Evolutionary conservation across 2,888 invertebrate species (phyloP).

Genomic region (Synergus japonicus): DNA sequence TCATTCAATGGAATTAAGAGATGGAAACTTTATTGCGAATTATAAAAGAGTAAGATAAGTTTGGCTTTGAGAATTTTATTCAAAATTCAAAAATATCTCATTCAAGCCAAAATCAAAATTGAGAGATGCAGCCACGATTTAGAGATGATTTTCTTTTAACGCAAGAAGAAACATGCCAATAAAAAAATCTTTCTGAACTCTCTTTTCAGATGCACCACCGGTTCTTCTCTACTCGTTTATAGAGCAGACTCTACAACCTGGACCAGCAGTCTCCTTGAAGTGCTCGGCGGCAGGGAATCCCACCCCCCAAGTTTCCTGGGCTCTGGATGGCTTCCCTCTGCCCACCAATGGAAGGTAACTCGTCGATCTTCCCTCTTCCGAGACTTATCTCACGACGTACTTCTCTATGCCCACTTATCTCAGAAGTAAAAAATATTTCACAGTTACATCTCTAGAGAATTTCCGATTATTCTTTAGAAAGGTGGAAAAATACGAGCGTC

Average conservation of each 20-base stretch:
- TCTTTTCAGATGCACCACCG: slow-evolving; percentile 85
- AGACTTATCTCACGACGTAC: slow-evolving; percentile 24
- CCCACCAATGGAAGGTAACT: slow-evolving; percentile 80
- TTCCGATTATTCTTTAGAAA: slow-evolving; percentile 45
- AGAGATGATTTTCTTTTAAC: not conserved
- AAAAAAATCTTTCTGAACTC: slow-evolving; percentile 21
- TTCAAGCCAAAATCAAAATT: not conserved
- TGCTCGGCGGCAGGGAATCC: slow-evolving; percentile 89
- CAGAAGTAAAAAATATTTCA: slow-evolving; percentile 22
- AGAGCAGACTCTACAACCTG: slow-evolving; percentile 88
- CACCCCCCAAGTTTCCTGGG: slow-evolving; percentile 87
- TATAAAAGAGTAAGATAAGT: not conserved
- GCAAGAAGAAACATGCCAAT: slow-evolving; percentile 16
- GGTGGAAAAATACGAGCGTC: slow-evolving; percentile 46
- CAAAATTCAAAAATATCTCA: not conserved
- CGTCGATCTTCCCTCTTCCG: slow-evolving; percentile 7
- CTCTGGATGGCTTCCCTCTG: slow-evolving; percentile 85
- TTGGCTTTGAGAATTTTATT: not conserved
- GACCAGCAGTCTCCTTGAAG: slow-evolving; percentile 87
- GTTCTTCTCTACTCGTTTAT: slow-evolving; percentile 87
- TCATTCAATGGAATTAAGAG: not conserved
- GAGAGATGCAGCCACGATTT: not conserved
- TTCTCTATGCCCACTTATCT: not conserved
- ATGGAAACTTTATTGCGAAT: not conserved
- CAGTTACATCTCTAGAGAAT: not conserved